Evolutionary conservation across 2,113 vertebrate species (phyloP), one percentile per base, ranked within the genome.

Genomic region (Physeter macrocephalus): DNA sequence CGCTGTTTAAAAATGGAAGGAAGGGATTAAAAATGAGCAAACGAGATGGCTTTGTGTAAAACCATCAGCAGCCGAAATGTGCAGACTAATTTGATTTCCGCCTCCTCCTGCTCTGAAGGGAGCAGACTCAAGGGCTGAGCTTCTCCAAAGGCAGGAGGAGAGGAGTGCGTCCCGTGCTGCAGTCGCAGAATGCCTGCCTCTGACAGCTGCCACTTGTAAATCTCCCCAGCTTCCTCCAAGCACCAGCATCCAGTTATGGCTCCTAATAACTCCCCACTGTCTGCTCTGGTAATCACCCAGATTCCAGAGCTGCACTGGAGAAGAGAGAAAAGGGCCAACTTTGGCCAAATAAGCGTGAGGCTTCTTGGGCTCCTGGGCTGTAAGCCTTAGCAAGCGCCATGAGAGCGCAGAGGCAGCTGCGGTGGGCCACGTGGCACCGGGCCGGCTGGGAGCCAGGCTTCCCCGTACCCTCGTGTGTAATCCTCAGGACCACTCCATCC

Each of bases 1-100:
- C 94, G 93, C 75, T 86, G 94, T 82, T 88, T 93, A 85, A 64
- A 95, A 92, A 77, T 52, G 93, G 88, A 88, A 90, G 66, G 78
- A 62, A 20, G 75, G 81, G 91, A 89, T 96, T 88, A 62, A 95
- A 96, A 81, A 85, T n/a, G 75, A 93, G 95, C 34, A 0, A 5
- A 88, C 3, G 2, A 23, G 49, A 46, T 20, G 64, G 80, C 95
- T 92, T 36, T 27, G 49, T 94, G 84, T 31, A 80, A 67, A 92
- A 43, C 94, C 93, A n/a, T 82, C 94, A 23, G 86, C 84, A 25
- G 94, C 90, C 43, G 93, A 62, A 75, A 94, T 49, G 88, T 21
- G 84, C 78, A 67, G 80, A n/a, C 88, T 91, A 78, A 93, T 96
- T 96, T 93, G 49, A 52, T 93, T 75, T 80, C 91, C 6, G 17